These are phyloP conservation scores for Drosophila tanythrix DNA, from an alignment of 2,888 invertebrate genomes.

Conservation along the genomic window DNA sequence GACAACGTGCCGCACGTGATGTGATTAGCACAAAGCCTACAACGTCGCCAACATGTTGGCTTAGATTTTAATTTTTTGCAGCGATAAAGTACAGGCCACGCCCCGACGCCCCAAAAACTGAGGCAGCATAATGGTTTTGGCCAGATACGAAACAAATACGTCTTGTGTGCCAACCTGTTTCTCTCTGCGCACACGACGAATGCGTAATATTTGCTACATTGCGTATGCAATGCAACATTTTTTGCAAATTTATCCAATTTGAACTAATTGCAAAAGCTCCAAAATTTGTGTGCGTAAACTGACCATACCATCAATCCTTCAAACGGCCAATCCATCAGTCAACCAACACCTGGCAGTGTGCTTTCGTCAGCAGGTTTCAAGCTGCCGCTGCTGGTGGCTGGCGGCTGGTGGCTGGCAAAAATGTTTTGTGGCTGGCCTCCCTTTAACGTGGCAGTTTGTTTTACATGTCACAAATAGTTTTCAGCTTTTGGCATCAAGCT, in stretches of 20 bases:
- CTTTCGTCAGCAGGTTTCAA: constrained; percentile 2
- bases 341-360: constrained; percentile 14
- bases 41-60: constrained; percentile 46
- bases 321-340: constrained; percentile 43
- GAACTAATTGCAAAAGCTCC: constrained; percentile 27
- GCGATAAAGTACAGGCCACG: constrained; percentile 53
- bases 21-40: constrained; percentile 75
- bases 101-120: neutral
- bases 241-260: constrained; percentile 21
- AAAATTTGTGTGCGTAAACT: constrained; percentile 1
- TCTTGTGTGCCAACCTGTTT: neutral
- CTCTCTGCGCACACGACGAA: constrained; percentile 2
- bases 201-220: constrained; percentile 3
- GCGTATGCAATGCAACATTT: neutral
- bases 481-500: constrained; percentile 34
- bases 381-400: constrained; percentile 1
- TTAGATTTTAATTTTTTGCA: constrained; percentile 76
- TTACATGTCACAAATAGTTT: constrained; percentile 66
- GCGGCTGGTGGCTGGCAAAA: constrained; percentile 2
- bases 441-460: constrained; percentile 28
- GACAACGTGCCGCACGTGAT: constrained; percentile 66
- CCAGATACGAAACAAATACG: neutral
- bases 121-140: neutral
- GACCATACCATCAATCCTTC: constrained; percentile 18
- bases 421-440: constrained; percentile 6